These are phyloP conservation scores for Candidula unifasciata DNA, from an alignment of 2,888 invertebrate genomes.

Conservation along the genomic window DNA sequence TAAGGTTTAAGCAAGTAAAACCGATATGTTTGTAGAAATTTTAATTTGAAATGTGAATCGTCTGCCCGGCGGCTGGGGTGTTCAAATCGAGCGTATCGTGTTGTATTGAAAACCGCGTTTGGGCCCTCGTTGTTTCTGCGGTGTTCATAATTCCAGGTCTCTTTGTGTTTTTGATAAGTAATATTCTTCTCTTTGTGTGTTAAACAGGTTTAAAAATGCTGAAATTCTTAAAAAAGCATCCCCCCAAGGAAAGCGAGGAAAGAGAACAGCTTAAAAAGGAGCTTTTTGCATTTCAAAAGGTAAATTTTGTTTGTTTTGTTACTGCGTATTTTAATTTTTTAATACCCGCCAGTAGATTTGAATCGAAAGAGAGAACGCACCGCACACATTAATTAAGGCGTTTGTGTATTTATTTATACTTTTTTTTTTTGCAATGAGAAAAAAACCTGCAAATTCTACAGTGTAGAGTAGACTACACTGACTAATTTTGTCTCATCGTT, in stretches of 20 bases:
- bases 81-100: neutral
- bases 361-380: too few species aligned
- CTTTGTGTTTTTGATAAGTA: constrained; percentile 5
- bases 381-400: too few species aligned
- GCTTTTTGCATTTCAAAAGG: constrained; percentile 94
- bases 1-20: too few species aligned
- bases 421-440: too few species aligned
- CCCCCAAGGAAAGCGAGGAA: constrained; percentile 88
- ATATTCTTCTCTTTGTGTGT: neutral
- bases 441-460: too few species aligned
- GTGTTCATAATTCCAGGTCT: neutral
- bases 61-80: neutral
- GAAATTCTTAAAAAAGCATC: constrained; percentile 73
- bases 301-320: constrained; percentile 78
- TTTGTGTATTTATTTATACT: too few species aligned
- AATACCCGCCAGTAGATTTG: too few species aligned
- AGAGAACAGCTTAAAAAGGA: constrained; percentile 94
- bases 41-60: neutral
- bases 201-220: constrained; percentile 59
- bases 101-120: neutral
- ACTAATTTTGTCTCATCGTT: too few species aligned
- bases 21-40: neutral
- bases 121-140: neutral
- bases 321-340: too few species aligned
- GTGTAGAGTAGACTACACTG: too few species aligned